Evolutionary conservation across 1,140 invertebrate genomes (phyloP), one percentile per base, ranked within the genome.

Genomic region (Camponotus floridanus): DNA sequence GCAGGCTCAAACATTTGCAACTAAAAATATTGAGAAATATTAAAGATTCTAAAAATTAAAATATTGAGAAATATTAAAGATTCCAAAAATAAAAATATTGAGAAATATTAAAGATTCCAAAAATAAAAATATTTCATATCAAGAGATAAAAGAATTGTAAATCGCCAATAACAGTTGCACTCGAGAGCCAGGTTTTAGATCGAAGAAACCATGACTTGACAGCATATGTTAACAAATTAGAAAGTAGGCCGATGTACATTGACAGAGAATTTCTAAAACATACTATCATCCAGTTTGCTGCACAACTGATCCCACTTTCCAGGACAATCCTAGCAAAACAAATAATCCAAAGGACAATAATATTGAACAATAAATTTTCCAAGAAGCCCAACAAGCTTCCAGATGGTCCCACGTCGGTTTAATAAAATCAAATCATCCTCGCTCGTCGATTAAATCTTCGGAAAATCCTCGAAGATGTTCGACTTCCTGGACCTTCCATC

Each of bases 181-280:
- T 78, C 26, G 33, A 9, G 3, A 13, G 13, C 3, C 8, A 57
- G 39, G 1, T 59, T 21, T 4, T 74, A 18, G 36, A 39, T 39
- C 0, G 0, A 33, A 70, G 15, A 61, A 36, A 59, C 8, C n/a
- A 51, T 11, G 51, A 59, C 57, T 42, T 18, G 45, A 59, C 11
- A 61, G 39, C 79, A 83, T 83, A 83, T 83, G 79, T 83, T 83
- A 83, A 73, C 42, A 61, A 31, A 74, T 4, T 83, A 74, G 79
- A 83, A 83, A 83, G 79, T 83, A 74, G 55, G 79, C 55, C 68
- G 39, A n/a, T 61, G 11, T 45, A 31, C 45, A 42, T 67, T 79
- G 9, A 11, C 6, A 48, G 21, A 36, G 15, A 74, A 57, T 57
- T 57, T 36, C 15, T 57, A 42, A 1, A 11, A 48, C 5, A 4